These are phyloP conservation scores for Rhyacichthys aspro DNA, from an alignment of 2,797 vertebrate species.

Conservation along the genomic window DNA sequence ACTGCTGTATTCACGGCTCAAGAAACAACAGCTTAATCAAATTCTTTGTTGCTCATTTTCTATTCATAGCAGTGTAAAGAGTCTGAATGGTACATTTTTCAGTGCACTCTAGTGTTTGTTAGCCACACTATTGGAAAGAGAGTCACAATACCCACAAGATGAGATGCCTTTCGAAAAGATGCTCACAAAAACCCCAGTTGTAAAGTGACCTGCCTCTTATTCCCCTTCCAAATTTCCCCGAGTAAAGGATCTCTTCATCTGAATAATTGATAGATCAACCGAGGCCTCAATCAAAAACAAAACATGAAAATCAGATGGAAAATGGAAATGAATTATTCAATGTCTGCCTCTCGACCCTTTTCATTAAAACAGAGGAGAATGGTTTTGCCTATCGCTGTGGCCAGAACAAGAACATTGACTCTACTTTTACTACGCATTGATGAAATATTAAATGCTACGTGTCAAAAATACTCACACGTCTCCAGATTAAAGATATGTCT, in stretches of 20 bases:
- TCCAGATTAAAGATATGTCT: constrained; percentile 3
- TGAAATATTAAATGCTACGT: constrained; percentile 51
- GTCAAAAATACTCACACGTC: constrained; percentile 32
- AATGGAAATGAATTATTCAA: constrained; percentile 17
- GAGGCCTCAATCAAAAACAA: constrained; percentile 59
- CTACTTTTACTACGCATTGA: constrained; percentile 21
- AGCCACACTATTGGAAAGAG: constrained; percentile 19
- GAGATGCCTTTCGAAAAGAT: constrained; percentile 39
- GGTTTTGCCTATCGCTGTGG: neutral
- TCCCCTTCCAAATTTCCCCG: constrained; percentile 42
- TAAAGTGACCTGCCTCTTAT: constrained; percentile 54
- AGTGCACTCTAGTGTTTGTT: constrained; percentile 11
- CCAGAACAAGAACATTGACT: constrained; percentile 28
- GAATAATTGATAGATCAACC: constrained; percentile 72
- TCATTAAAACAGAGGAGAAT: constrained; percentile 48
- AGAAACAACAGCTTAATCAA: constrained; percentile 15
- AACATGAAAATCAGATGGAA: constrained; percentile 40
- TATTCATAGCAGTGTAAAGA: constrained; percentile 2
- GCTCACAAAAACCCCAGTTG: constrained; percentile 30
- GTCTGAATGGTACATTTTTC: constrained; percentile 14
- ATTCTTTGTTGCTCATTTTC: constrained; percentile 14
- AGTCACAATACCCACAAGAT: constrained; percentile 20
- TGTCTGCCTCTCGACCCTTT: constrained; percentile 50
- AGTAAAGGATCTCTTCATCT: constrained; percentile 40
- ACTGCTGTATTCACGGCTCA: neutral